Evolutionary conservation across 2,888 invertebrate genomes (phyloP), one percentile per base, ranked within the genome.

Genomic region (Orthosia gracilis): DNA sequence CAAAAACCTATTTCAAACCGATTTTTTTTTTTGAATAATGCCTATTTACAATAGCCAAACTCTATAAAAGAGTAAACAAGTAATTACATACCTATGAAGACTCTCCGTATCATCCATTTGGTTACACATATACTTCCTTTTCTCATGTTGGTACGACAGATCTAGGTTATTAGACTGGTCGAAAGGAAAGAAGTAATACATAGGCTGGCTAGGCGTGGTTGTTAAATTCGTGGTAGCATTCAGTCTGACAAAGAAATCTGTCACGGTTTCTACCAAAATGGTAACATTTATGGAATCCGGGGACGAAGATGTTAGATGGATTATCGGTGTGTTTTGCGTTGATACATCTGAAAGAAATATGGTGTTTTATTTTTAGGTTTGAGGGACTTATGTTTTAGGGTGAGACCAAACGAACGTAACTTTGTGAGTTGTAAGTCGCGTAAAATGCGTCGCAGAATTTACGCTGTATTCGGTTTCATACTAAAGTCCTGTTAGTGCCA

Each of bases 271-370:
- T 9, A 98, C 97, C 0, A 88, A 89, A n/a, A 98, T 94, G 0
- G 94, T 95, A 66, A 98, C 97, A n/a, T 92, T 91, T 26, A 98
- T 96, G 15, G 97, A 96, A 0, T 89, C 91, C 0, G 93, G 92
- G 12, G 97, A 97, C 1, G 97, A 97, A 0, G 98, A 98, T 0
- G 98, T 97, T n/a, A 98, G 92, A 66, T 97, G 97, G 1, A 98
- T 97, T 18, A 98, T 97, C 52, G 97, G 97, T 2, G 97, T 97
- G 86, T 96, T 96, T 61, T 94, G 87, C 1, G 92, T 85, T 3
- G 94, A 89, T 9, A 94, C 83, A 59, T 96, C 96, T 96, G 93
- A 1, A 93, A 94, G 61, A 70, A 69, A 78, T 47, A 45, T 45
- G 47, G 26, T 11, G 0, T 69, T 49, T 78, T 79, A 68, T 17